A percentile compares a stretch with the other conserved stretches of the same genome.
phyloP scores from a whole-genome alignment of 2,888 invertebrate species.

The Brassicogethes aeneus region DNA sequence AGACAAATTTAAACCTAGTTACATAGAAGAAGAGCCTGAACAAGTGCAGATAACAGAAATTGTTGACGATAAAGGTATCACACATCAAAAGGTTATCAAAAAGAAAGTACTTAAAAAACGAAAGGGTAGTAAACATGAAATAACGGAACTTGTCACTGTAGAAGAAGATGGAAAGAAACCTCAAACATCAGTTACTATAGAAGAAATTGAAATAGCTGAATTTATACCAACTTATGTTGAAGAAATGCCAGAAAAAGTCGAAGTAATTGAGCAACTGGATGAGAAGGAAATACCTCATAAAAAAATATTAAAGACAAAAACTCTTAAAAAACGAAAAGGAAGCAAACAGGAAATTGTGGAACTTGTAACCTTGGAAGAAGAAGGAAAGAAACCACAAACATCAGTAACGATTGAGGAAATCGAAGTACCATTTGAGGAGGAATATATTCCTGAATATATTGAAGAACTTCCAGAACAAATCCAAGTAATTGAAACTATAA shows the following conservation, averaged over 20 bases:
- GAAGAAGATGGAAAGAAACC: slow-evolving; percentile 36
- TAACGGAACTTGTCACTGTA: slow-evolving; percentile 43
- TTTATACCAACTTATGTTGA: slow-evolving; percentile 7
- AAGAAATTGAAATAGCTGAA: slow-evolving; percentile 16
- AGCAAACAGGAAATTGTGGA: slow-evolving; percentile 18
- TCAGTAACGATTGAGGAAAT: slow-evolving; percentile 21
- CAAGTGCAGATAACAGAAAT: slow-evolving; percentile 18
- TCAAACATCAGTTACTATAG: slow-evolving; percentile 34
- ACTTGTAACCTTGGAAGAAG: slow-evolving; percentile 17
- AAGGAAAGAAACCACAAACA: slow-evolving; percentile 16
- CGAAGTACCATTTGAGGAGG: no score
- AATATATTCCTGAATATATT: background rate
- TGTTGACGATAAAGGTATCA: slow-evolving; percentile 14
- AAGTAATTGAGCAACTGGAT: slow-evolving; percentile 21
- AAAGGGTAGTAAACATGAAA: slow-evolving; percentile 40
- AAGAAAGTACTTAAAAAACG: slow-evolving; percentile 22
- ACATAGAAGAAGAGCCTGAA: slow-evolving; percentile 23
- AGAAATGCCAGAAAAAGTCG: slow-evolving; percentile 20
- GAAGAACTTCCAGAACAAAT: slow-evolving; percentile 33
- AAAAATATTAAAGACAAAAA: slow-evolving; percentile 23
- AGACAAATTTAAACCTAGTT: slow-evolving; percentile 9
- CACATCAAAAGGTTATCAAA: slow-evolving; percentile 21
- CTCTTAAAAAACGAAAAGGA: slow-evolving; percentile 29
- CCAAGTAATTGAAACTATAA: slow-evolving; percentile 22
- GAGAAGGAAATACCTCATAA: slow-evolving; percentile 12